Conservation (phyloP, 1,140 invertebrate species). For the Dufourea novaeangliae region DNA sequence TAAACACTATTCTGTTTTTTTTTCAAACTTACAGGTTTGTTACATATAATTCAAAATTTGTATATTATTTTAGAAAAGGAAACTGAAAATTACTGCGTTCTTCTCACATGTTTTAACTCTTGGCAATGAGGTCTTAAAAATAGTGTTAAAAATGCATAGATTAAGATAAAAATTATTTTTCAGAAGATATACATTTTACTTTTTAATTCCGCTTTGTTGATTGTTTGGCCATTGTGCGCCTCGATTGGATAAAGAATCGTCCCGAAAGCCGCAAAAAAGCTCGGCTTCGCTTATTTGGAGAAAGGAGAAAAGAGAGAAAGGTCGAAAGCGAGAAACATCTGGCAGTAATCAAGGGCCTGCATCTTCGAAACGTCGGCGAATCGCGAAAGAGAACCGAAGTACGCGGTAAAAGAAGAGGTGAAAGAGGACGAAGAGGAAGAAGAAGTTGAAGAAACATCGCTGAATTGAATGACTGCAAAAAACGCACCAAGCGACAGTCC, state of each 20-base stretch:
- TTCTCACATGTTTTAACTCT: not conserved
- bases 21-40: no score
- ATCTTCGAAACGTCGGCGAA: constrained; percentile 63
- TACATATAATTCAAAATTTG: no score
- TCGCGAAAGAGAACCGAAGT: constrained; percentile 58
- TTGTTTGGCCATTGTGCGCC: not conserved
- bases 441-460: constrained; percentile 52
- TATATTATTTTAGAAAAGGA: no score
- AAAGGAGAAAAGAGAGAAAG: constrained; percentile 50
- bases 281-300: constrained; percentile 49
- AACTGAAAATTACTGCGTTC: no score
- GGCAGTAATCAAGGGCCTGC: constrained; percentile 67
- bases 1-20: no score
- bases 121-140: no score
- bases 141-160: not conserved
- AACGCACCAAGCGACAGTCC: constrained; percentile 24
- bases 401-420: constrained; percentile 15
- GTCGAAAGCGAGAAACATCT: constrained; percentile 67
- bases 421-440: constrained; percentile 24
- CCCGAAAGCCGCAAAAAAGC: not conserved
- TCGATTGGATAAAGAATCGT: constrained; percentile 2
- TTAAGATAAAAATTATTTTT: not conserved
- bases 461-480: constrained; percentile 53
- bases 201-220: not conserved
- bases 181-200: not conserved